Base-by-base conservation (phyloP, 1,140 invertebrate species). In the Solenopsis invicta region DNA sequence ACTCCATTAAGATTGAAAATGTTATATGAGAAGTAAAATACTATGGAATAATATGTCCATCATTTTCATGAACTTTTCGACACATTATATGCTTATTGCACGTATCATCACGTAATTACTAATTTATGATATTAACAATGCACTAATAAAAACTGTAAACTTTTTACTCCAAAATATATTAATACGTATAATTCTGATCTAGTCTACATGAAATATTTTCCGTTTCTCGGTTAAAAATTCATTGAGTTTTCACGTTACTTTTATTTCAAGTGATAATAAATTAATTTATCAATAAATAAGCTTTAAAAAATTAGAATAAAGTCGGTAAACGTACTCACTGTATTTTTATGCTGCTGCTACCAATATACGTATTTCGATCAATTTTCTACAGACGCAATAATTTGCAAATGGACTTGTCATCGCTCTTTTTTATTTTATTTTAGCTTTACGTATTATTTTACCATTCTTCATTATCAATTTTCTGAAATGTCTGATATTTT, bases 1-100 rank as follows among this genome's bases (percentile, higher is more conserved):
- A 21, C 54, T 21, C 21, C 34, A 76, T 84, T 75, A 78, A 71
- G 34, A 54, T 88, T 81, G 56, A 50, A 85, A 74, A 24, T 61
- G 61, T 85, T 61, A 45, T 41, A 62, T 12, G 78, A 48, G 12
- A 67, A 48, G 77, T 75, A 77, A 69, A 85, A 67, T 48, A 59
- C 34, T 8, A 9, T 50, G 4, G 34, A 69, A 66, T 85, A 78
- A 85, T 85, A 74, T 18, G 69, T 75, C 54, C 41, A 61, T 75
- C 69, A 75, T 62, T 48, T 45, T 13, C 41, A n/a, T 45, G 18
- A 50, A 75, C 41, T 62, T 50, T 75, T 56, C 29, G 52, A 75
- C 67, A 69, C 67, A 24, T 61, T 37, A 13, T 29, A n/a, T 41
- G 24, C 61, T 34, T 9, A 37, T 52, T 52, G 34, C 34, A 34